These are phyloP conservation scores for Bubo scandiacus DNA, from an alignment of 2,113 vertebrate genomes.

Conservation along the genomic window DNA sequence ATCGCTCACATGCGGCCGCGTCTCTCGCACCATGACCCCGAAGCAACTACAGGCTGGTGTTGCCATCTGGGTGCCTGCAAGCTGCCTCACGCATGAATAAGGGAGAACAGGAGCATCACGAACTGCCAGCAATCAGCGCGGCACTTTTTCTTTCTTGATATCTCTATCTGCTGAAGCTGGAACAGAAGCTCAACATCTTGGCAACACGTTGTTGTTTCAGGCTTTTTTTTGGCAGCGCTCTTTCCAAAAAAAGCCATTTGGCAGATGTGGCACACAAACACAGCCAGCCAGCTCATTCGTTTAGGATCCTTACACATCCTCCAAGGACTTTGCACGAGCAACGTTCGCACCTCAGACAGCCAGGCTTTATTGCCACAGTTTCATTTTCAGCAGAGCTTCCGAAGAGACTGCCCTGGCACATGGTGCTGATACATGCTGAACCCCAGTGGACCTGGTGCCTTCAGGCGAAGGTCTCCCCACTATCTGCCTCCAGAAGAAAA, in stretches of 20 bases:
- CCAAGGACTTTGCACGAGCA: not conserved
- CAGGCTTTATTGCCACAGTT: not conserved
- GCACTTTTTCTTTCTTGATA: not conserved
- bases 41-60: not conserved
- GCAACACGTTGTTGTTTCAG: not conserved
- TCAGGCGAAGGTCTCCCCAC: not conserved
- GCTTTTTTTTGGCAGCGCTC: not conserved
- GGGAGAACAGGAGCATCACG: not conserved
- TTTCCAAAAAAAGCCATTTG: not conserved
- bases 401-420: not conserved
- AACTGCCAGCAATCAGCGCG: rapidly evolving
- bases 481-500: not conserved
- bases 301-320: not conserved
- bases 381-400: not conserved
- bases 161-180: not conserved
- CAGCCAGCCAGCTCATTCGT: not conserved
- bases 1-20: rapidly evolving
- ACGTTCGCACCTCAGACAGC: rapidly evolving
- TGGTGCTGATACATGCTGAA: not conserved
- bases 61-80: not conserved
- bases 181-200: not conserved
- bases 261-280: not conserved
- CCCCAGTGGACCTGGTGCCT: not conserved
- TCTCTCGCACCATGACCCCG: rapidly evolving
- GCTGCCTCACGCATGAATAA: rapidly evolving